Base-by-base conservation (phyloP, 1,140 invertebrate genomes). In the Heterodera schachtii region DNA sequence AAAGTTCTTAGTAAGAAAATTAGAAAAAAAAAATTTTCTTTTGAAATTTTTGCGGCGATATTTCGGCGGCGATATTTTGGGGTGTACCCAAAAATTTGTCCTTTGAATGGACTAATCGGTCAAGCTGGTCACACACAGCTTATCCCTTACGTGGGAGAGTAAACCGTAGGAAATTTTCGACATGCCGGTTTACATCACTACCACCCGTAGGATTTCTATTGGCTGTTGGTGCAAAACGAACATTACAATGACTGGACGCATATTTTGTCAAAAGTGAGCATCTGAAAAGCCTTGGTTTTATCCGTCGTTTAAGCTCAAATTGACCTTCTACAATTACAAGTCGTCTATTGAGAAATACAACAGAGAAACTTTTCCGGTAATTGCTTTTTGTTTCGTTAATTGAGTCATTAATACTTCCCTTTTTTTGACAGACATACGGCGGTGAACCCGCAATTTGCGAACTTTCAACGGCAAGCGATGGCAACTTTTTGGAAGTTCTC, bases 191-290 rank as follows among this genome's bases (percentile, higher is more conserved):
- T 7, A 3, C 21, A 31, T 44, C 8, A 64, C 82, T 2, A 70
- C 81, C 31, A 95, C 91, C 98, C 98, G 92, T 96, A 99, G 92
- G 90, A 86, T 81, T 87, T 89, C 91, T 91, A 83, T 87, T 94
- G 95, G 87, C 95, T 98, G 71, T 94, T 95, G 49, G 94, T 98
- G 47, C 97, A 99, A 92, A 99, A 99, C 92, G 97, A 99, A 90
- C 93, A 95, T 75, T 98, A 95, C 90, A 96, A 98, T 89, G 97
- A 99, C 90, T 99, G 97, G 97, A 94, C 93, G 76, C 94, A 94
- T 84, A 94, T 95, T 41, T 91, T 99, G 74, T 57, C 80, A 9
- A 87, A 89, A 64, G 80, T 88, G 31, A 16, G 74, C 21, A 16
- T 70, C 8, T 81, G 60, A 70, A n/a, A 57, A 21, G 31, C 19